Evolutionary conservation across 2,888 invertebrate species (phyloP).

Genomic region (Pyrocoelia pectoralis): DNA sequence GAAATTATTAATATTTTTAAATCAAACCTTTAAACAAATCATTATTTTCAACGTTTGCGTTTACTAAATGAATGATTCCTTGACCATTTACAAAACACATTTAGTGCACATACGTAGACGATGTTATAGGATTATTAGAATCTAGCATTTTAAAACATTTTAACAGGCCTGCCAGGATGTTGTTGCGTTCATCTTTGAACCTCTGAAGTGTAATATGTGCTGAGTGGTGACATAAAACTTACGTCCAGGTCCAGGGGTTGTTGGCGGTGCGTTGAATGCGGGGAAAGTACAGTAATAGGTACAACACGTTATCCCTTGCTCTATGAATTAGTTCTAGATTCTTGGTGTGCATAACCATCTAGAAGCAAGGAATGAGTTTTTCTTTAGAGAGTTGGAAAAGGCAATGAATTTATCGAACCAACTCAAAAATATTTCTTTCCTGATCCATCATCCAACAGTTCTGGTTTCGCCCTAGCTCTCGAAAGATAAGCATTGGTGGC

Average conservation of each 20-base stretch:
- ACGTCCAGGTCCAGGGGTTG: constrained; percentile 43
- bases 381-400: constrained; percentile 33
- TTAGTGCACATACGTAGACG: too few species aligned
- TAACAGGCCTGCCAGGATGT: constrained; percentile 16
- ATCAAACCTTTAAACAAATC: too few species aligned
- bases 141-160: constrained; percentile 4
- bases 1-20: too few species aligned
- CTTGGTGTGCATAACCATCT: constrained; percentile 45
- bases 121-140: too few species aligned
- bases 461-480: constrained; percentile 34
- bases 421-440: constrained; percentile 40
- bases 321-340: constrained; percentile 33
- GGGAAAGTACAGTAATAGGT: too few species aligned
- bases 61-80: too few species aligned
- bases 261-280: constrained; percentile 17
- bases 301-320: constrained; percentile 12
- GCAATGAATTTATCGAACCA: constrained; percentile 44
- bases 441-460: constrained; percentile 48
- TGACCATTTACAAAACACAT: too few species aligned
- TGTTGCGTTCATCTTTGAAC: constrained; percentile 6
- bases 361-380: constrained; percentile 18
- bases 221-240: constrained; percentile 10
- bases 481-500: constrained; percentile 23
- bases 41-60: too few species aligned
- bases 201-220: not conserved